Evolutionary conservation across 2,797 vertebrate species (phyloP).

Genomic region (Microctenopoma steveboyesi): DNA sequence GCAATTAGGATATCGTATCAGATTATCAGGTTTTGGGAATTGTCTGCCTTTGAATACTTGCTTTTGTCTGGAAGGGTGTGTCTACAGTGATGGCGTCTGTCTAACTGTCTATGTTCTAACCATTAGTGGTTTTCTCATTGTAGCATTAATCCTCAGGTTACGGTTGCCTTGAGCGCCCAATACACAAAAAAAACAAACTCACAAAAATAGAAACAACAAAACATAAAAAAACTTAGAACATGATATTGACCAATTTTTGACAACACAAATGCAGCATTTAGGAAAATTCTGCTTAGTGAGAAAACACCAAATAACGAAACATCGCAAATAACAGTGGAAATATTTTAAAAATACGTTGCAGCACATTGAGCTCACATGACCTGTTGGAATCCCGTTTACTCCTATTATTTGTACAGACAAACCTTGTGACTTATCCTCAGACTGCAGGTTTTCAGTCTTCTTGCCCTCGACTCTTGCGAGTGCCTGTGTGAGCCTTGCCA

Average conservation of each 20-base stretch:
- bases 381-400: not conserved
- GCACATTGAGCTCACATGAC: too few relatives aligned
- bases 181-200: too few relatives aligned
- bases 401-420: not conserved
- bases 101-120: slow-evolving; percentile 13
- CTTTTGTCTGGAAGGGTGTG: slow-evolving; percentile 68
- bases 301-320: too few relatives aligned
- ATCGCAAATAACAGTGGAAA: too few relatives aligned
- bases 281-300: too few relatives aligned
- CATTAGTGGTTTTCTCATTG: slow-evolving; percentile 22
- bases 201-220: too few relatives aligned
- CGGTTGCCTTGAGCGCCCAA: not conserved
- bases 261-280: too few relatives aligned
- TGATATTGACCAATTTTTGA: not conserved
- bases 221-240: not conserved
- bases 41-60: slow-evolving; percentile 37
- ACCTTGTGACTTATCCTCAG: slow-evolving; percentile 43
- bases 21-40: slow-evolving; percentile 60
- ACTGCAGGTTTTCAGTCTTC: slow-evolving; percentile 65
- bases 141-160: slow-evolving; percentile 7
- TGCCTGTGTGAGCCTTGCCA: slow-evolving; percentile 64
- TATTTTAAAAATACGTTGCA: too few relatives aligned
- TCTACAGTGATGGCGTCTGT: slow-evolving; percentile 29
- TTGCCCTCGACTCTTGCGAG: slow-evolving; percentile 69
- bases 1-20: slow-evolving; percentile 58